These are phyloP conservation scores for Eunapius fragilis DNA, from an alignment of 37 sponge, comb jelly and placozoan species.

Conservation along the genomic window DNA sequence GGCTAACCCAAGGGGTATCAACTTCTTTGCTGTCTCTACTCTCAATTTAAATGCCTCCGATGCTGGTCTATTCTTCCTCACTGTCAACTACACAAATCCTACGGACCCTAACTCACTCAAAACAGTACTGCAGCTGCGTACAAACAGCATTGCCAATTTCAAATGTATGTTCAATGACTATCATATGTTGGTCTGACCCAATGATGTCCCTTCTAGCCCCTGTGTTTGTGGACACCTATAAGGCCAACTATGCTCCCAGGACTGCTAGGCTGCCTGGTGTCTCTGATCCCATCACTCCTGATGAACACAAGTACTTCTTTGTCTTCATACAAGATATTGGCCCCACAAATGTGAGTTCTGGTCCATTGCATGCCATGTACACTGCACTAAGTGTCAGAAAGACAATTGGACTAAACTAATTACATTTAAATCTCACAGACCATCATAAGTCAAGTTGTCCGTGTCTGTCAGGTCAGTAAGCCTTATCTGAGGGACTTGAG, in stretches of 20 bases:
- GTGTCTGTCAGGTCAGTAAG: no score
- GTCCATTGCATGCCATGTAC: no score
- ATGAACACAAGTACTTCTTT: background rate
- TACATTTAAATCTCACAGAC: no score
- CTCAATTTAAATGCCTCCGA: background rate
- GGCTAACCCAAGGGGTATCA: background rate
- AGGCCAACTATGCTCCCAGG: background rate
- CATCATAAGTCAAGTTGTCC: no score
- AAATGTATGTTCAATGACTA: background rate
- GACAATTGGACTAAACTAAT: no score
- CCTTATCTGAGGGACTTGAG: no score
- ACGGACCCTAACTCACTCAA: background rate
- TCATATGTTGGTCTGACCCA: background rate
- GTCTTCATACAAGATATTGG: background rate
- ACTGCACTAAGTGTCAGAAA: no score
- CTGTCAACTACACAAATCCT: background rate
- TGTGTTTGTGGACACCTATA: background rate
- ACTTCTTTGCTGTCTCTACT: background rate
- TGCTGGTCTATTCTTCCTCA: background rate
- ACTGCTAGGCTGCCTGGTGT: background rate
- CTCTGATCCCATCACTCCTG: background rate
- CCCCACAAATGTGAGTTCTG: background rate
- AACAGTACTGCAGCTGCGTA: background rate
- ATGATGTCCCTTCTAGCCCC: background rate
- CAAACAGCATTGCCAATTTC: background rate